Base-by-base conservation (phyloP, 2,113 vertebrate species). In the Carettochelys insculpta region DNA sequence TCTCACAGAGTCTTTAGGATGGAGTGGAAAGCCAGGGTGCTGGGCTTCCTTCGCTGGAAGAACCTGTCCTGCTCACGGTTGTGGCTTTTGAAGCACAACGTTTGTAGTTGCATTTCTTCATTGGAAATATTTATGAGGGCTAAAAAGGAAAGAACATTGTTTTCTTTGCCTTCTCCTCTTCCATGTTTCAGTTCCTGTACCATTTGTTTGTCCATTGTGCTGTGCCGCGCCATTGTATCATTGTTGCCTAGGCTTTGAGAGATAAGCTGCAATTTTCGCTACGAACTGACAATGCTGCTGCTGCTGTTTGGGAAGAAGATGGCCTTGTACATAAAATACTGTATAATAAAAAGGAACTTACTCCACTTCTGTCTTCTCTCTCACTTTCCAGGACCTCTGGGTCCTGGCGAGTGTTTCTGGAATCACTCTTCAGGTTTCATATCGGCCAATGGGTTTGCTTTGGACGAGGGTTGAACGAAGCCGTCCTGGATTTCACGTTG, bases 301-400 rank as follows among this genome's bases (percentile, higher is more conserved):
- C 95, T 95, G 95, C 77, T 92, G 88, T 80, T 43, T 83, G 89
- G 92, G 91, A 95, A 91, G 86, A 94, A 94, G 94, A 86, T 95
- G 92, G 94, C 92, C 94, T 95, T 97, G 97, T 97, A 97, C 86
- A 97, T 97, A 97, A 9, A 34, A 93, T 82, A 95, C 96, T 97
- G 96, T 97, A 97, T 90, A 97, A 97, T 97, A 97, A 97, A 97
- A 96, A 82, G 83, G 93, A 95, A 84, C 92, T 78, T 84, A 88
- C 51, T 29, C 45, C 77, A 79, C n/a, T 34, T 85, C 20, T 86
- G 10, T 65, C 8, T 51, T 83, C 43, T 88, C 47, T 82, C 24
- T 86, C 27, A 38, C 54, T 9, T 53, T 54, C 38, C 41, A 75
- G 71, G 41, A 45, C 8, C 12, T 20, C n/a, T 68, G 34, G n/a